A percentile compares a stretch with the other conserved stretches of the same genome.
Conservation (phyloP, 2,797 vertebrate genomes). For the Coranthus polyacanthus region DNA sequence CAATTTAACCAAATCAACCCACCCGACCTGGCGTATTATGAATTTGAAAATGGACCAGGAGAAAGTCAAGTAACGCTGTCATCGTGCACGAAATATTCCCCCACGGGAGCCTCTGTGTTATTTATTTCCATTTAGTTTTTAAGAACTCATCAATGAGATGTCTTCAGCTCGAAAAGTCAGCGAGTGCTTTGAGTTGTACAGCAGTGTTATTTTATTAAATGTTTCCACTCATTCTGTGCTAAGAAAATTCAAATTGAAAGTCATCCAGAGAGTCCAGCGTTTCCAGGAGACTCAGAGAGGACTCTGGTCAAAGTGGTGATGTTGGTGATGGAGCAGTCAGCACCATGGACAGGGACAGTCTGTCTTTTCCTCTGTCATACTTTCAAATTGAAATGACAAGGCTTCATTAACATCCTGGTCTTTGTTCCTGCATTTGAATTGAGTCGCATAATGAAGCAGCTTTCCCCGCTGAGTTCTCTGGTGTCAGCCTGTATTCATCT, state of each 20-base stretch:
- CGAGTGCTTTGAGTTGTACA: background rate
- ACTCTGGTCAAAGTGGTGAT: constrained; percentile 36
- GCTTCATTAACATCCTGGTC: background rate
- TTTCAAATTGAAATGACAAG: constrained; percentile 40
- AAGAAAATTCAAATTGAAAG: background rate
- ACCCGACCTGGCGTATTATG: background rate
- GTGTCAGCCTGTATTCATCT: background rate
- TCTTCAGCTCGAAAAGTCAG: background rate
- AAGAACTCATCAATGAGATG: background rate
- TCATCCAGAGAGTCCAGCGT: background rate
- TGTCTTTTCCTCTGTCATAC: constrained; percentile 27
- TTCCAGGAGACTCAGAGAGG: constrained; percentile 21
- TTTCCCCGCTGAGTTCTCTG: background rate
- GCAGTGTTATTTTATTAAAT: too few species aligned
- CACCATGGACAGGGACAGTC: constrained; percentile 83
- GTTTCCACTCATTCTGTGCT: background rate
- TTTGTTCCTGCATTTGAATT: constrained; percentile 4
- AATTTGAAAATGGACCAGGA: too few species aligned
- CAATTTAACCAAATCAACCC: constrained; percentile 16
- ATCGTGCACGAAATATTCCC: background rate
- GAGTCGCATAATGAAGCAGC: background rate
- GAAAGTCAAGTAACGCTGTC: background rate
- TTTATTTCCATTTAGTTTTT: constrained; percentile 26
- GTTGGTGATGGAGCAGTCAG: constrained; percentile 72
- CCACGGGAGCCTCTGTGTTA: constrained; percentile 7